phyloP scores from a whole-genome alignment of 1,140 invertebrate genomes.

The Ips nitidus region DNA sequence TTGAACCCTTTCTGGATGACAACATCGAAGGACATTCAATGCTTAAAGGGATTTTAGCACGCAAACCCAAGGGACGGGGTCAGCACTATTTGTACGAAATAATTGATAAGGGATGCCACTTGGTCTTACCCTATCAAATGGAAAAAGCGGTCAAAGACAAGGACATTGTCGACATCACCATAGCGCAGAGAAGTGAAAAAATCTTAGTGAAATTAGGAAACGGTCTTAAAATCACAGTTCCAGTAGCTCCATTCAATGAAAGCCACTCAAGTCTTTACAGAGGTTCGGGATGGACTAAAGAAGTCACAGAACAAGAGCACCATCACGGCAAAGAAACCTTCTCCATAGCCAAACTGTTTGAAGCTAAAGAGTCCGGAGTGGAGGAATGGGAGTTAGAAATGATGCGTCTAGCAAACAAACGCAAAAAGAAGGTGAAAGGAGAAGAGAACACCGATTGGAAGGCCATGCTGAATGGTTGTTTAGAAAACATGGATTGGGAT shows the following conservation, averaged over 20 bases:
- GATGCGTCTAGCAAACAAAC: constrained; percentile 48
- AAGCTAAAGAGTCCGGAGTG: constrained; percentile 69
- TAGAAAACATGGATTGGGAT: constrained; percentile 50
- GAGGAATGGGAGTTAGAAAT: constrained; percentile 60
- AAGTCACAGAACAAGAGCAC: constrained; percentile 63
- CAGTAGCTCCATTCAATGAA: constrained; percentile 64
- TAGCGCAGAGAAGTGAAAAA: constrained; percentile 72
- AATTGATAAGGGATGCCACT: constrained; percentile 66
- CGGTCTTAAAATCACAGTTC: constrained; percentile 68
- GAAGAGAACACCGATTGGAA: constrained; percentile 48
- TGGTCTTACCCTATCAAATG: constrained; percentile 73
- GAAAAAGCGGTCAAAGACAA: constrained; percentile 75
- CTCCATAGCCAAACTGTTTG: constrained; percentile 71
- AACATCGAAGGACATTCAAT: constrained; percentile 64
- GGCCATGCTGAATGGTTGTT: constrained; percentile 45
- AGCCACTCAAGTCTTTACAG: constrained; percentile 62
- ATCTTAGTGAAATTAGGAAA: constrained; percentile 70
- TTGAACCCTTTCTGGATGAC: constrained; percentile 67
- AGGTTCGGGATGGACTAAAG: constrained; percentile 62
- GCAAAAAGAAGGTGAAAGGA: constrained; percentile 53
- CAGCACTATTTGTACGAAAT: constrained; percentile 61
- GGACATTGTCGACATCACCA: constrained; percentile 73
- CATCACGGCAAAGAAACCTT: constrained; percentile 58
- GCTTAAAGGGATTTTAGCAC: constrained; percentile 62
- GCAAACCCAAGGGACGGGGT: constrained; percentile 45